phyloP scores from a whole-genome alignment of 2,113 vertebrate genomes.

The Sceloporus undulatus region DNA sequence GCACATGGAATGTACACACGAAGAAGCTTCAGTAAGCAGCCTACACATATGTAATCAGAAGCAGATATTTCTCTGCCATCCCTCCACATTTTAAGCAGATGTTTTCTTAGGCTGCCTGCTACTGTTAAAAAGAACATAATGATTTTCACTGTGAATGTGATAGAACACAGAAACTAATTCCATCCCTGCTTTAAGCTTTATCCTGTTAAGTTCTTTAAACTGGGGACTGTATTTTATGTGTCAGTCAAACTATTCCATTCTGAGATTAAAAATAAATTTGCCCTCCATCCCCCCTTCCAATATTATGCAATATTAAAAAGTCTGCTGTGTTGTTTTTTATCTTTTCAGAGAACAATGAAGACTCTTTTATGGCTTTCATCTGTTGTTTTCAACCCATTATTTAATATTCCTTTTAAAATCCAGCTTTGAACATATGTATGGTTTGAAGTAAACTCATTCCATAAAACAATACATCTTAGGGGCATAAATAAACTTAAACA shows the following conservation, averaged over 20 bases:
- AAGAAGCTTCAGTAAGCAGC: neutral
- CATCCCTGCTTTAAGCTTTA: constrained; percentile 45
- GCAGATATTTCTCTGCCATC: neutral
- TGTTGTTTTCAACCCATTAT: constrained; percentile 40
- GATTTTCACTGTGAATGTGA: constrained; percentile 39
- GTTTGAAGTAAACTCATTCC: constrained; percentile 43
- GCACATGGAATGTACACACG: neutral
- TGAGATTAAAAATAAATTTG: constrained; percentile 49
- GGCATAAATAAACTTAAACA: neutral
- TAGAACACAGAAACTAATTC: constrained; percentile 54
- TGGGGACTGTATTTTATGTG: constrained; percentile 40
- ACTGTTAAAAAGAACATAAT: constrained; percentile 19
- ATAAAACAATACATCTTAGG: constrained; percentile 24
- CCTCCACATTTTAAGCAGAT: constrained; percentile 14
- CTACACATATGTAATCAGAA: neutral
- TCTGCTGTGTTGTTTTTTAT: neutral
- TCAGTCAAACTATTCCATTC: constrained; percentile 55
- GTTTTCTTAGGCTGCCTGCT: constrained; percentile 24
- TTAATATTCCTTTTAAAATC: constrained; percentile 24
- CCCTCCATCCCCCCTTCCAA: neutral
- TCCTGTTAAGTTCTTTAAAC: constrained; percentile 44
- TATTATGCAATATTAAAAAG: constrained; percentile 31
- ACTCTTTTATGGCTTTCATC: neutral
- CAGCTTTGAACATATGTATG: constrained; percentile 29
- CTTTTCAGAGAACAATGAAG: constrained; percentile 25